These are phyloP conservation scores for Acronicta alni DNA, from an alignment of 2,888 invertebrate genomes.

Conservation along the genomic window DNA sequence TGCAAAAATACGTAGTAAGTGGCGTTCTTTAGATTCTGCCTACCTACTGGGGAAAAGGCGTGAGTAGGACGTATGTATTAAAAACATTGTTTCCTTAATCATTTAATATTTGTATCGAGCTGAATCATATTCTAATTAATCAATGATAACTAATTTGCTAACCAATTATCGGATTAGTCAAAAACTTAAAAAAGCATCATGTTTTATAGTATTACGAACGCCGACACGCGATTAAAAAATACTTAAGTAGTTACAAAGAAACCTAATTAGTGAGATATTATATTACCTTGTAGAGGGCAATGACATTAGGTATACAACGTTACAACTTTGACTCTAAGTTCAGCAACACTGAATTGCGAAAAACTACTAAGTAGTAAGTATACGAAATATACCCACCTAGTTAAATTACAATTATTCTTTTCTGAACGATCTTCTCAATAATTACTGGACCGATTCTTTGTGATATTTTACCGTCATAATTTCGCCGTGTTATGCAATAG, in stretches of 20 bases:
- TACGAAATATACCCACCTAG: no score
- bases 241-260: conserved; percentile 27
- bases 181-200: conserved; percentile 3
- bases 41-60: no score
- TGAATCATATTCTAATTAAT: conserved; percentile 8
- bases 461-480: no score
- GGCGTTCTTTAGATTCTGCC: no score
- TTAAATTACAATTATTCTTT: no score
- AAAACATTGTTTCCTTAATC: background rate
- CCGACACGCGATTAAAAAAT: conserved; percentile 42
- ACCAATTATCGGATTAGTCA: conserved; percentile 22
- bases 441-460: no score
- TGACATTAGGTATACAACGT: conserved; percentile 15
- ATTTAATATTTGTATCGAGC: background rate
- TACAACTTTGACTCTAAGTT: conserved; percentile 1
- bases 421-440: no score
- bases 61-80: no score
- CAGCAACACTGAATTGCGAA: background rate
- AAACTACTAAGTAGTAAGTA: no score
- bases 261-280: conserved; percentile 34
- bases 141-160: conserved; percentile 27
- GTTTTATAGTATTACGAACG: conserved; percentile 20
- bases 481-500: no score
- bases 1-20: no score
- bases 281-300: conserved; percentile 27